Conservation (phyloP, 1,140 invertebrate genomes). For the Brachionus rotundiformis region DNA sequence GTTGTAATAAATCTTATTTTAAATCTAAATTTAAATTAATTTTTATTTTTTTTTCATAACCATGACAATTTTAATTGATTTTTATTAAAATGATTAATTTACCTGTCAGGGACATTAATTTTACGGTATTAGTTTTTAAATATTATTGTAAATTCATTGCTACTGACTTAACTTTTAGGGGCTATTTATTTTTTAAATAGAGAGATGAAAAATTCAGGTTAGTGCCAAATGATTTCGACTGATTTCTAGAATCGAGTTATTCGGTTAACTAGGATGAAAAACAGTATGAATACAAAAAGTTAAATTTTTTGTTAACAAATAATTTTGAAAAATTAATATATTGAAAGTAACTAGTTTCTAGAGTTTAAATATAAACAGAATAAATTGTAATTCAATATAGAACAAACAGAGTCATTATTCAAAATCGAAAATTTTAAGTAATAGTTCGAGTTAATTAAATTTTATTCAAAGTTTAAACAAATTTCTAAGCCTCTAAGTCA, state of each 20-base stretch:
- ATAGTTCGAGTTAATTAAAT: constrained; percentile 42
- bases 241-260: constrained; percentile 1
- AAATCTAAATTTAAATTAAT: no score
- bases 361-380: not conserved
- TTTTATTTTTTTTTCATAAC: not conserved
- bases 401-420: constrained; percentile 22
- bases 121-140: no score
- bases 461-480: not conserved
- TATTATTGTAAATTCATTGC: no score
- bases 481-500: not conserved
- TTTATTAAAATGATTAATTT: not conserved
- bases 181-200: not conserved
- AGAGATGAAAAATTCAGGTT: not conserved
- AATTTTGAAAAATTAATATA: not conserved
- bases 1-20: no score
- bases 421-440: constrained; percentile 4
- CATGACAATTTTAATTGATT: not conserved
- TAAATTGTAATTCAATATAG: not conserved
- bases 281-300: not conserved
- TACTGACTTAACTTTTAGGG: no score
- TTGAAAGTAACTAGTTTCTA: not conserved
- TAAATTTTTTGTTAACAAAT: not conserved
- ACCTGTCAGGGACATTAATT: not conserved
- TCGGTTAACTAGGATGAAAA: not conserved
- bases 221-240: not conserved